Evolutionary conservation across 92 coral and sea anemone genomes (phyloP).

Genomic region (Actinostola sp.): DNA sequence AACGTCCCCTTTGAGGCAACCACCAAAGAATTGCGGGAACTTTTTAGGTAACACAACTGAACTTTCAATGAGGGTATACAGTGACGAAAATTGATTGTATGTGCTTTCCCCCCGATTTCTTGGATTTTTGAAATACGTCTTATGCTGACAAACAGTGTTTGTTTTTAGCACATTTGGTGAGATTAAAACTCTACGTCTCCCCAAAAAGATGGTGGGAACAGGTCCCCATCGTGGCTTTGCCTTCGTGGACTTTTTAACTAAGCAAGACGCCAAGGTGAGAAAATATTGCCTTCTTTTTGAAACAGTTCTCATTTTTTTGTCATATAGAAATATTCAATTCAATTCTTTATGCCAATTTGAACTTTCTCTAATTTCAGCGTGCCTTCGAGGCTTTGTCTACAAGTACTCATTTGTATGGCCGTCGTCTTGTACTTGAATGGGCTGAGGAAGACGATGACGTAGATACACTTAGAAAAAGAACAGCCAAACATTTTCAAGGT

Average conservation of each 20-base stretch:
- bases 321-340: no score
- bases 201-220: constrained; percentile 87
- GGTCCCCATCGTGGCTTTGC: constrained; percentile 97
- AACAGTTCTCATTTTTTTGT: no score
- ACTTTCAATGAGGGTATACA: no score
- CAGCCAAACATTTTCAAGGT: constrained; percentile 94
- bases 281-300: not conserved
- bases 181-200: constrained; percentile 86
- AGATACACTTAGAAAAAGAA: constrained; percentile 89
- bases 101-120: no score
- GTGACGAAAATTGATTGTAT: no score
- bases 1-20: constrained; percentile 98
- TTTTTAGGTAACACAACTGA: constrained; percentile 68
- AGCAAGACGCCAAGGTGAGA: constrained; percentile 96
- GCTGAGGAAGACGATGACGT: constrained; percentile 93
- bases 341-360: no score
- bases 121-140: no score
- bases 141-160: not conserved
- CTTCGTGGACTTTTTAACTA: constrained; percentile 93
- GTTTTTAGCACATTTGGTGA: constrained; percentile 91
- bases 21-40: constrained; percentile 76
- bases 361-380: no score
- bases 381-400: constrained; percentile 92
- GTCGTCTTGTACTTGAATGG: constrained; percentile 96
- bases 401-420: constrained; percentile 96